Percentiles rank a stretch among this genome's conserved stretches.
These are phyloP conservation scores for Agapornis roseicollis DNA, from an alignment of 2,113 vertebrate genomes.

Conservation along the genomic window DNA sequence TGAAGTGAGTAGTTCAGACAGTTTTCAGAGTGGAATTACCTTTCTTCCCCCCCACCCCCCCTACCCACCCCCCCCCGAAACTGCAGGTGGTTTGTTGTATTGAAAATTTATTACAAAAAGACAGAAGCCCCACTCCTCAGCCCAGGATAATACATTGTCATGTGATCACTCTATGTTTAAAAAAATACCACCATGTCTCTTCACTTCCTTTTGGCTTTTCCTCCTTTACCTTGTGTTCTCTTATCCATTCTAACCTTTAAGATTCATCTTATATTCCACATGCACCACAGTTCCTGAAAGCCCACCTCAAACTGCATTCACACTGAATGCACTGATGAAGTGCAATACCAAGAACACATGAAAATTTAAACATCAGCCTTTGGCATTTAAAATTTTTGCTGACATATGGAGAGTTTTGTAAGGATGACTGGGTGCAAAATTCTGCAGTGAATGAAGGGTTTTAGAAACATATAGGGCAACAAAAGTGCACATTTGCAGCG, in stretches of 20 bases:
- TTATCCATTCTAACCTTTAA: not conserved
- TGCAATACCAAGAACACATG: not conserved
- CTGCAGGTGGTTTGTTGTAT: not conserved
- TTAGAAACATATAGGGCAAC: not conserved
- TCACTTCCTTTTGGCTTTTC: not conserved
- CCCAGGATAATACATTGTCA: not conserved
- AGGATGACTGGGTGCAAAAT: not conserved
- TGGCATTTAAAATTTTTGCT: not conserved
- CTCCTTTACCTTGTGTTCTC: not conserved
- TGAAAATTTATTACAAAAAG: not conserved
- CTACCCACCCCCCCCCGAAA: not conserved
- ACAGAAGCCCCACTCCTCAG: not conserved
- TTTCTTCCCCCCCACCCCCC: too few relatives aligned
- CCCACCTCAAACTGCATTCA: not conserved
- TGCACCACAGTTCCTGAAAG: not conserved
- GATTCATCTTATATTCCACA: fast-evolving
- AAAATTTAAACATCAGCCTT: not conserved
- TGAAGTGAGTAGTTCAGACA: not conserved
- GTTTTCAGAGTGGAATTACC: not conserved
- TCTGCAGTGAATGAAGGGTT: not conserved
- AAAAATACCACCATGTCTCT: not conserved
- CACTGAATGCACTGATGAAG: not conserved
- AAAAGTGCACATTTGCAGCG: not conserved
- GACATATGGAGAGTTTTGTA: not conserved
- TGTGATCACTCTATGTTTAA: not conserved